Percentiles rank a stretch among this genome's conserved stretches.
Evolutionary conservation across 2,797 vertebrate species (phyloP).

Genomic region (Gorsachius magnificus): DNA sequence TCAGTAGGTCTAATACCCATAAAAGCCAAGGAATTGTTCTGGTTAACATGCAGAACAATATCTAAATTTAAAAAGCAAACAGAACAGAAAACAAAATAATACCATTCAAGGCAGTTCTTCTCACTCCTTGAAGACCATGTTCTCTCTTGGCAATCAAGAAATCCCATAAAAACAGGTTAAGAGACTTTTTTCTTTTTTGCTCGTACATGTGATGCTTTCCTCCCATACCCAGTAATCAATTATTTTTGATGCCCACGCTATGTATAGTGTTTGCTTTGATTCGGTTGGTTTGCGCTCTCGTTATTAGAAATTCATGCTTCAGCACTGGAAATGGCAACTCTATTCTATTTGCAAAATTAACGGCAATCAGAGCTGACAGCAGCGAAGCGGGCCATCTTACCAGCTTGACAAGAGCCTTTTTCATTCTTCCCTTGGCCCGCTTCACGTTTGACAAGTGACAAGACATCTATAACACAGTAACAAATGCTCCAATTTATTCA

Average conservation of each 20-base stretch:
- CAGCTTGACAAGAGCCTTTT: slow-evolving; percentile 64
- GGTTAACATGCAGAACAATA: neutral
- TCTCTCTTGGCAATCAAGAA: neutral
- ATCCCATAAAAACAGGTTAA: neutral
- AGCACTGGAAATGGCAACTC: slow-evolving; percentile 70
- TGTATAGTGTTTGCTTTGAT: neutral
- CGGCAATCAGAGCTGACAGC: slow-evolving; percentile 70
- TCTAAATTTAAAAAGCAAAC: neutral
- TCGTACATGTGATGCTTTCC: neutral
- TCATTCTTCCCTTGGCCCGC: slow-evolving; percentile 76
- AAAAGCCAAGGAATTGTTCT: neutral
- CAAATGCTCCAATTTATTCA: slow-evolving; percentile 85
- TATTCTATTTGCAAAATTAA: slow-evolving; percentile 66
- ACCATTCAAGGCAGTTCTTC: neutral
- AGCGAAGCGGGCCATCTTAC: slow-evolving; percentile 41
- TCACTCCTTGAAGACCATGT: neutral
- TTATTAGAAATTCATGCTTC: slow-evolving; percentile 66
- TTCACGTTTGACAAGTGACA: slow-evolving; percentile 80
- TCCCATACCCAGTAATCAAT: neutral
- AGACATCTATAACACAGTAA: slow-evolving; percentile 73
- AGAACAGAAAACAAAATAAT: neutral
- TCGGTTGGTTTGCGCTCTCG: neutral
- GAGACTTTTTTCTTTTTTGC: neutral
- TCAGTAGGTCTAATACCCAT: neutral
- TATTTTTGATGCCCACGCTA: neutral